Percentiles rank a stretch among this genome's conserved stretches.
Evolutionary conservation across 2,888 invertebrate genomes (phyloP).

Genomic region (Synanthedon vespiformis): DNA sequence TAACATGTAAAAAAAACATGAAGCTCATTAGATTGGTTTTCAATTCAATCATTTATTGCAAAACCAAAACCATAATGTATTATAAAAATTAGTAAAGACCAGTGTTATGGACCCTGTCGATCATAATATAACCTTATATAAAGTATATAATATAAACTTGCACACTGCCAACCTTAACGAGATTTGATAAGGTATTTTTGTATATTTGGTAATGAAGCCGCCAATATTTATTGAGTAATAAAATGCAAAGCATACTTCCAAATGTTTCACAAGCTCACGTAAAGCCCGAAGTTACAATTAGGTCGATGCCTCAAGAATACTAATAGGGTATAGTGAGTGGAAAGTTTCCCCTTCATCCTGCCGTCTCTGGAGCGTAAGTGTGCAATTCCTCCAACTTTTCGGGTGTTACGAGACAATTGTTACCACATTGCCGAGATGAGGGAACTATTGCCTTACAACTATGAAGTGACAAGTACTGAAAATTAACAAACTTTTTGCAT

Average conservation of each 20-base stretch:
- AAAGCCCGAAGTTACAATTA: slow-evolving; percentile 9
- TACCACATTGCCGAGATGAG: background rate
- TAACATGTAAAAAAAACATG: too few relatives aligned
- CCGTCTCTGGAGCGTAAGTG: background rate
- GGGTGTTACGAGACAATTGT: background rate
- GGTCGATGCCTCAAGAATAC: slow-evolving; percentile 8
- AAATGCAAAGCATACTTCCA: background rate
- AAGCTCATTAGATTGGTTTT: too few relatives aligned
- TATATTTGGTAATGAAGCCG: background rate
- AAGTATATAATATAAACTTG: too few relatives aligned
- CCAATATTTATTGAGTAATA: background rate
- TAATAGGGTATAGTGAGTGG: slow-evolving; percentile 10
- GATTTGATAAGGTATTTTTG: too few relatives aligned
- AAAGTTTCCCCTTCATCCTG: slow-evolving; percentile 5
- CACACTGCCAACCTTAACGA: too few relatives aligned
- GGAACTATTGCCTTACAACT: background rate
- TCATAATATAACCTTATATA: too few relatives aligned
- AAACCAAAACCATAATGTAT: too few relatives aligned
- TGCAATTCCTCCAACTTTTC: background rate
- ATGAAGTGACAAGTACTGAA: background rate
- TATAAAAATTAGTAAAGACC: too few relatives aligned
- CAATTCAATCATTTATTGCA: too few relatives aligned
- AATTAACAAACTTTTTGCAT: background rate
- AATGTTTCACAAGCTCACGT: background rate
- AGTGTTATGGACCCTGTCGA: too few relatives aligned